Evolutionary conservation across 2,888 invertebrate genomes (phyloP), one percentile per base, ranked within the genome.

Genomic region (Mechanitis messenoides): DNA sequence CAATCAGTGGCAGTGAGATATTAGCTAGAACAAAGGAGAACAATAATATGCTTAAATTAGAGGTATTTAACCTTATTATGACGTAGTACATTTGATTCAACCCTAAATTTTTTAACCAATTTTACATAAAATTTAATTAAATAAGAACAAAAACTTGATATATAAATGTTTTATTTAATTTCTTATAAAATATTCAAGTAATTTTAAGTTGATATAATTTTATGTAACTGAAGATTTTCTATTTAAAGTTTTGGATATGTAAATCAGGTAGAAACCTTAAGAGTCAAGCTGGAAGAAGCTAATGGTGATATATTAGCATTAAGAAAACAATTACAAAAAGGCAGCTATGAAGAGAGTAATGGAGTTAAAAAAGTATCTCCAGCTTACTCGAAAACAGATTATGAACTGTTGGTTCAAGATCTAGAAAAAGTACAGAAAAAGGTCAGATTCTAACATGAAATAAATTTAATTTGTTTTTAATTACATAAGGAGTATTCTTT

Each of bases 211-310:
- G 20, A 20, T 20, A 20, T 20, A 20, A 20, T 20, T 20, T 20
- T 20, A 20, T 20, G 20, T 20, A 20, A 20, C 20, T 20, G 20
- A 20, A 20, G 20, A 20, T 20, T 20, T 20, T 20, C 20, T 20
- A 20, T 20, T 20, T 20, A 20, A 20, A 20, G 20, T 20, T 20
- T 20, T 20, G 20, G 20, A 20, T 20, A 11, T 50, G 7, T 50
- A 31, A 50, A 63, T n/a, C 45, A 90, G 91, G 92, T 94, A 11
- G 95, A 95, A 76, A 92, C 93, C 11, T 79, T 95, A 58, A 92
- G 92, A 71, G 94, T 94, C 74, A 95, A 94, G 74, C 84, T 96
- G 45, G 90, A 91, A 7, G 94, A 95, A 73, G 91, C 94, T 33
- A 91, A 92, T 68, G 93, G 93, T n/a, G 95, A 95, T 72, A 93